These are phyloP conservation scores for Planococcus citri DNA, from an alignment of 1,140 invertebrate species.

Conservation along the genomic window DNA sequence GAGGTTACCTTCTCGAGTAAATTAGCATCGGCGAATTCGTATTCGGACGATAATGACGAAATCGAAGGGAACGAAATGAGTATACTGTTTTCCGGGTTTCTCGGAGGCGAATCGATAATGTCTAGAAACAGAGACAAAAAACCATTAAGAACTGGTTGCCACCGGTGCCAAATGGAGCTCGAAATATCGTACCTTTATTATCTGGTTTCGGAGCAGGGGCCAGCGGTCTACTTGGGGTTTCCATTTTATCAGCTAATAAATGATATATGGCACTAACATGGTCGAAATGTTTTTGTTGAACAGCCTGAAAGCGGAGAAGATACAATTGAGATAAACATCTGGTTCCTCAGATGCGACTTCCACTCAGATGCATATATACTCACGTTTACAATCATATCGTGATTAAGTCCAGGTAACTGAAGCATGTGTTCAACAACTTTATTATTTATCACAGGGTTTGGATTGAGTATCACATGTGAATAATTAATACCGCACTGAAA, in stretches of 20 bases:
- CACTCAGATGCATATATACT: conserved; percentile 21
- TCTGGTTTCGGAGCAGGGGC: conserved; percentile 34
- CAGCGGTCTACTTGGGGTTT: conserved; percentile 33
- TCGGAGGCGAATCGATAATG: not conserved
- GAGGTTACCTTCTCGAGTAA: not conserved
- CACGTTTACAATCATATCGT: conserved; percentile 56
- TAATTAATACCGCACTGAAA: conserved; percentile 5
- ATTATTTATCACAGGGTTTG: conserved; percentile 37
- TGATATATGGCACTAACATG: conserved; percentile 96
- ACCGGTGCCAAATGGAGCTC: too few species aligned
- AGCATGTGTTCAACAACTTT: conserved; percentile 69
- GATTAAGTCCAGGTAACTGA: conserved; percentile 59
- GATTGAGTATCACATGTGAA: conserved; percentile 22
- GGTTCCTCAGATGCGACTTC: not conserved
- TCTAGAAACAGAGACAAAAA: not conserved
- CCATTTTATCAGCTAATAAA: conserved; percentile 69
- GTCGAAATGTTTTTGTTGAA: conserved; percentile 78
- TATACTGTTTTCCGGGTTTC: not conserved
- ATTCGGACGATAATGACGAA: not conserved
- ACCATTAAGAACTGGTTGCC: not conserved
- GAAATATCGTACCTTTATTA: conserved; percentile 20
- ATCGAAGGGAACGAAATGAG: not conserved
- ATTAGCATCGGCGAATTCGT: conserved; percentile 11
- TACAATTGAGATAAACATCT: not conserved
- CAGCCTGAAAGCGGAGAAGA: conserved; percentile 48